Evolutionary conservation across 1,140 invertebrate species (phyloP).

Genomic region (Dreissena rostriformis): DNA sequence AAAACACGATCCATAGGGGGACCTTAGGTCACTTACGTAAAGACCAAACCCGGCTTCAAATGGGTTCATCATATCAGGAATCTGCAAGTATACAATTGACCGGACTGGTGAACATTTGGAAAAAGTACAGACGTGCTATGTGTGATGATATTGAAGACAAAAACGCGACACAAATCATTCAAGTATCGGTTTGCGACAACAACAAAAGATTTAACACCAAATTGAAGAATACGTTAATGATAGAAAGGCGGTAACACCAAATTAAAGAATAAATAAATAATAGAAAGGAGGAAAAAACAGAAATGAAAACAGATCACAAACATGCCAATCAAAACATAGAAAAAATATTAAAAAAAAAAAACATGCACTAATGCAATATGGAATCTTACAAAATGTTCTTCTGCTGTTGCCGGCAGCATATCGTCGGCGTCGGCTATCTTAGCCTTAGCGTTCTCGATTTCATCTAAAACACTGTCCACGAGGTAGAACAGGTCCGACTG

Average conservation of each 20-base stretch:
- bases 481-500: conserved; percentile 47
- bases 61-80: not conserved
- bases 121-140: not conserved
- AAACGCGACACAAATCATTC: no score
- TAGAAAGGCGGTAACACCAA: not conserved
- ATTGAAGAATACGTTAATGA: not conserved
- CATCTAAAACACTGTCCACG: conserved; percentile 43
- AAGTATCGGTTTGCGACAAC: no score
- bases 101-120: not conserved
- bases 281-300: not conserved
- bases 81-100: not conserved
- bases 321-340: not conserved
- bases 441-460: conserved; percentile 34
- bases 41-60: not conserved
- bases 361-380: not conserved
- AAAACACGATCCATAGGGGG: not conserved
- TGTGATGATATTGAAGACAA: not conserved
- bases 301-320: not conserved
- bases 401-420: conserved; percentile 36
- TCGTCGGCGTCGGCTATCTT: not conserved
- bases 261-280: conserved; percentile 4
- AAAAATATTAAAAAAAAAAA: conserved; percentile 3
- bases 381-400: conserved; percentile 32
- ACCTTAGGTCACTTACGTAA: not conserved
- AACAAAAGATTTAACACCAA: no score